phyloP scores from a whole-genome alignment of 2,888 invertebrate species.

The Diadegma fenestrale region DNA sequence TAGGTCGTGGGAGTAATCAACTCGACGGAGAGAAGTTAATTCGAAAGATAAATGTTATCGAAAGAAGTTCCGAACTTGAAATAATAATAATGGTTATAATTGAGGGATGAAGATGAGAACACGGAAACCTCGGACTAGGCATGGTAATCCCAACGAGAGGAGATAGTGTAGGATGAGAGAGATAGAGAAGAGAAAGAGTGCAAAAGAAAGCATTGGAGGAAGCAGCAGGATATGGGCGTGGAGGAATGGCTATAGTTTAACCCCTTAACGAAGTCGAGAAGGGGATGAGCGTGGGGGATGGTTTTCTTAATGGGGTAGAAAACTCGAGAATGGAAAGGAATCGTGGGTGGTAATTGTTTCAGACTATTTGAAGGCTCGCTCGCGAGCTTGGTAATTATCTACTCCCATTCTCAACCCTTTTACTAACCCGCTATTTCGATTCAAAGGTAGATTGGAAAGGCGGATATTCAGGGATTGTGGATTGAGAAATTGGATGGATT shows the following conservation, averaged over 20 bases:
- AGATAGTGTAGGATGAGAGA: conserved; percentile 32
- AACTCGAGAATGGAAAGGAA: conserved; percentile 77
- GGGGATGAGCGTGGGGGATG: conserved; percentile 61
- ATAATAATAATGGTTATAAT: conserved; percentile 46
- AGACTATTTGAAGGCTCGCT: conserved; percentile 73
- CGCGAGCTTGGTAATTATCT: conserved; percentile 76
- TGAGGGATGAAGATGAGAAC: conserved; percentile 42
- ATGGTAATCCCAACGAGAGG: conserved; percentile 57
- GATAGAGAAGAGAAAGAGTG: conserved; percentile 19
- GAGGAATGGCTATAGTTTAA: conserved; percentile 62
- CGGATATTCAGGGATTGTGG: conserved; percentile 27
- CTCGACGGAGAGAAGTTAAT: background rate
- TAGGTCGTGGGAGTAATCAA: background rate
- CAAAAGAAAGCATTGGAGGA: conserved; percentile 29
- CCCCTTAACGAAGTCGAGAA: conserved; percentile 66
- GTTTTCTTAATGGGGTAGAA: conserved; percentile 76
- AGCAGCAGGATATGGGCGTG: conserved; percentile 44
- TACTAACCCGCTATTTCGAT: conserved; percentile 19
- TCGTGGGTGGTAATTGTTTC: conserved; percentile 78
- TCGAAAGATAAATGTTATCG: conserved; percentile 8
- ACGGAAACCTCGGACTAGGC: conserved; percentile 36
- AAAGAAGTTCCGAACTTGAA: background rate
- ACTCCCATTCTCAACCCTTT: conserved; percentile 31
- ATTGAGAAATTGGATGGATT: conserved; percentile 36
- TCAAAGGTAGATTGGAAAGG: conserved; percentile 37